Conservation (phyloP, 1,140 invertebrate genomes). For the Drosophila teissieri region DNA sequence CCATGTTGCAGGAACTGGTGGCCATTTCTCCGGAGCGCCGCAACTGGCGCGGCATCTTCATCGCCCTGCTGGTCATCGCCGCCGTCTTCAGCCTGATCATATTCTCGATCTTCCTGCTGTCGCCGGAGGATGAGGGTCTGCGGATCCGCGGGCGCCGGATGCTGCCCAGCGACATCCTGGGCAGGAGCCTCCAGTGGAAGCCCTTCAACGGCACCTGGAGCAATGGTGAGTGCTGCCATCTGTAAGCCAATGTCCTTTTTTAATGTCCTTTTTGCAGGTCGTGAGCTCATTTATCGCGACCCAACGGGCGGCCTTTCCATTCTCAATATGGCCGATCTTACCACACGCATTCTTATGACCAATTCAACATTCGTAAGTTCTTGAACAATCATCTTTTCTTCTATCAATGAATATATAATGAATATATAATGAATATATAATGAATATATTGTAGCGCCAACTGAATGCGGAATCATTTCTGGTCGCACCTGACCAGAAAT, state of each 20-base stretch:
- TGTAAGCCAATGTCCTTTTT: too few relatives aligned
- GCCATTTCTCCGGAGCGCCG: slow-evolving; percentile 91
- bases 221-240: slow-evolving; percentile 88
- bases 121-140: slow-evolving; percentile 89
- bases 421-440: too few relatives aligned
- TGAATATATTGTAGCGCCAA: slow-evolving; percentile 88
- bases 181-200: slow-evolving; percentile 87
- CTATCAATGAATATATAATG: background rate
- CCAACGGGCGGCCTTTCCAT: slow-evolving; percentile 89
- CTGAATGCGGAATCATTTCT: slow-evolving; percentile 90
- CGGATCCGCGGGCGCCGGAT: slow-evolving; percentile 88
- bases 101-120: slow-evolving; percentile 93
- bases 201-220: slow-evolving; percentile 93
- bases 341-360: slow-evolving; percentile 89
- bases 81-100: slow-evolving; percentile 94
- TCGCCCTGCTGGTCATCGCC: slow-evolving; percentile 94
- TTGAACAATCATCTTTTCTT: too few relatives aligned
- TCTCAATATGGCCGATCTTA: slow-evolving; percentile 89
- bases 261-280: slow-evolving; percentile 84
- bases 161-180: slow-evolving; percentile 88
- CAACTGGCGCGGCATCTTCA: slow-evolving; percentile 96
- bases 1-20: slow-evolving; percentile 89
- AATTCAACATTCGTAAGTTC: slow-evolving; percentile 92
- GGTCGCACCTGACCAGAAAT: slow-evolving; percentile 91
- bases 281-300: slow-evolving; percentile 89